A percentile compares a stretch with the other conserved stretches of the same genome.
phyloP scores from a whole-genome alignment of 2,888 invertebrate species.

The Protodeltote pygarga region DNA sequence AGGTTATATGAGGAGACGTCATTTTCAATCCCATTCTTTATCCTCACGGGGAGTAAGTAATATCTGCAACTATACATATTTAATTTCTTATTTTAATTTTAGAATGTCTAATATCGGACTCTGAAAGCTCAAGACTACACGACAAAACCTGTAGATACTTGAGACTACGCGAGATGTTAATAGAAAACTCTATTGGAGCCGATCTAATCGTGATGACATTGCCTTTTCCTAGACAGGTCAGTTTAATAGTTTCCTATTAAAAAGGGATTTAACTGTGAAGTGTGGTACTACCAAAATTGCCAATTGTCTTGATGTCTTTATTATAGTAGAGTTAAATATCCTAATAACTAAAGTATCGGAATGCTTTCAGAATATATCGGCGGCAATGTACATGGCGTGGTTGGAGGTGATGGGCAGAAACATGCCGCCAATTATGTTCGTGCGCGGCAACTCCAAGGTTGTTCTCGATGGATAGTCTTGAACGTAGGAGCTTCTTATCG shows the following conservation, averaged over 20 bases:
- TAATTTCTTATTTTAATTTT: slow-evolving; percentile 39
- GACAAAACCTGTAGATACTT: slow-evolving; percentile 96
- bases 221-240: slow-evolving; percentile 93
- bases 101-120: slow-evolving; percentile 89
- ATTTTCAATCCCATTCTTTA: too few species aligned
- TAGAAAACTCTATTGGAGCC: slow-evolving; percentile 94
- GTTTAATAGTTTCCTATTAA: background rate
- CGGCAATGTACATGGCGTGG: slow-evolving; percentile 98
- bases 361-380: slow-evolving; percentile 88
- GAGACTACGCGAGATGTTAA: slow-evolving; percentile 94
- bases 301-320: too few species aligned
- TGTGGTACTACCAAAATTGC: background rate
- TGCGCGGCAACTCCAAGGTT: slow-evolving; percentile 94
- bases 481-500: background rate
- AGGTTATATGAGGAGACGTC: too few species aligned
- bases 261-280: too few species aligned
- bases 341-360: background rate
- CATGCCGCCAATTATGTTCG: slow-evolving; percentile 95
- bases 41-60: too few species aligned
- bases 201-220: slow-evolving; percentile 97
- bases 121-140: slow-evolving; percentile 90
- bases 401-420: slow-evolving; percentile 94
- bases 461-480: slow-evolving; percentile 82
- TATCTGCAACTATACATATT: too few species aligned
- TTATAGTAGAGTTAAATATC: too few species aligned